phyloP scores from a whole-genome alignment of 1,140 invertebrate species.

The Galendromus occidentalis region DNA sequence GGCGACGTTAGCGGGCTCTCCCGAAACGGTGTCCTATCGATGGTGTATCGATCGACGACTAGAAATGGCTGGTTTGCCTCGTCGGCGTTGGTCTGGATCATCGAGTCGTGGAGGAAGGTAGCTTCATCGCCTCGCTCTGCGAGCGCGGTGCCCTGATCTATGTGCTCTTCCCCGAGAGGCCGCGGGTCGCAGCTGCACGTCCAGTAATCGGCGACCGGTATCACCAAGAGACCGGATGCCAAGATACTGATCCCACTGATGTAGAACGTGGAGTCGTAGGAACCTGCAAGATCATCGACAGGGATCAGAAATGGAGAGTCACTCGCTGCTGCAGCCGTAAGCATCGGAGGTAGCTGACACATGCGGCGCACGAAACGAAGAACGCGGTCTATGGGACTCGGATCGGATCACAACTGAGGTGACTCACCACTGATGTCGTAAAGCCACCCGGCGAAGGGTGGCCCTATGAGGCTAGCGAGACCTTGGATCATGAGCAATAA shows the following conservation, averaged over 20 bases:
- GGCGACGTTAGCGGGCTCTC: too few species aligned
- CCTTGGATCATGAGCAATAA: slow-evolving; percentile 66
- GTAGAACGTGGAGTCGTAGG: slow-evolving; percentile 65
- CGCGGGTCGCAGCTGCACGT: neutral
- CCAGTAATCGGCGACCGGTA: slow-evolving; percentile 24
- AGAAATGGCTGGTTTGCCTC: too few species aligned
- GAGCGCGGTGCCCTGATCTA: too few species aligned
- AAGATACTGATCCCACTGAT: slow-evolving; percentile 61
- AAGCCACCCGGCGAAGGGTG: slow-evolving; percentile 48
- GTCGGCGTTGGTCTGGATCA: too few species aligned
- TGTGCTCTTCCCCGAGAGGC: too few species aligned
- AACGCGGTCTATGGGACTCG: slow-evolving; percentile 6
- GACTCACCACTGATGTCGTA: slow-evolving; percentile 7
- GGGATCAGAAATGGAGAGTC: neutral
- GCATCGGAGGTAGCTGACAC: too few species aligned
- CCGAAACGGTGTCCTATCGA: too few species aligned
- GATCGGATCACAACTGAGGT: neutral
- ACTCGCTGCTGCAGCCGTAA: neutral
- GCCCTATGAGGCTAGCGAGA: slow-evolving; percentile 62
- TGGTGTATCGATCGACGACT: too few species aligned
- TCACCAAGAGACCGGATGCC: slow-evolving; percentile 54
- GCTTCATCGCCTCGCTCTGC: too few species aligned
- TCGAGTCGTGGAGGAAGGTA: too few species aligned
- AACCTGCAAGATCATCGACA: slow-evolving; percentile 49
- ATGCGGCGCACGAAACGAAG: too few species aligned